Percentiles rank a stretch among this genome's conserved stretches.
phyloP scores from a whole-genome alignment of 64 coral and sea anemone species.

The Acropora yongei region DNA sequence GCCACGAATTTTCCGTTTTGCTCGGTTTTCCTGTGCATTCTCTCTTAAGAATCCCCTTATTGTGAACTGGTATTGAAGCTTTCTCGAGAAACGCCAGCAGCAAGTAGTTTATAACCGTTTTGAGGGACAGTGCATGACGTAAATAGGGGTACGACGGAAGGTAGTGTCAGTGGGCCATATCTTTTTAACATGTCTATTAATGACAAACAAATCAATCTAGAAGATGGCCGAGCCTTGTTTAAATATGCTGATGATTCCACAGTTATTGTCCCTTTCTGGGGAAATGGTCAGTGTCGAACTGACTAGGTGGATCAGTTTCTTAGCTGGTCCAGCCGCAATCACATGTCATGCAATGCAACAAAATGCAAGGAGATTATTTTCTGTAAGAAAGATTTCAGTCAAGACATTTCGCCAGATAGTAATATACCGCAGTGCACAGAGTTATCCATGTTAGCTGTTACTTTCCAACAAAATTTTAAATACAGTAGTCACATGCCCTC shows the following conservation, averaged over 20 bases:
- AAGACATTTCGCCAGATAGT: too few relatives aligned
- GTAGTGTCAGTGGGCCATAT: slow-evolving; percentile 5
- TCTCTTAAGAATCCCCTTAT: too few relatives aligned
- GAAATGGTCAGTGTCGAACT: slow-evolving; percentile 31
- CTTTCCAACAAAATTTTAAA: slow-evolving; percentile 20
- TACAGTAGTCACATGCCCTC: background rate
- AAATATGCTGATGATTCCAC: slow-evolving; percentile 5
- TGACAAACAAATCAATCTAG: slow-evolving; percentile 14
- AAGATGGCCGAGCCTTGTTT: slow-evolving; percentile 38
- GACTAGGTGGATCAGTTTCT: slow-evolving; percentile 48
- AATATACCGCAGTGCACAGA: too few relatives aligned
- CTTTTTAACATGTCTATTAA: slow-evolving; percentile 39
- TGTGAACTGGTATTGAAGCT: too few relatives aligned
- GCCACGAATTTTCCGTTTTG: too few relatives aligned
- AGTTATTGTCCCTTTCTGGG: slow-evolving; percentile 35
- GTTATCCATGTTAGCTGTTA: slow-evolving; percentile 10
- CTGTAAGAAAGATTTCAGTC: too few relatives aligned
- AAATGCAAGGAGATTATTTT: slow-evolving; percentile 21
- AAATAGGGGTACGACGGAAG: slow-evolving; percentile 3
- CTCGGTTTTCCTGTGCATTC: too few relatives aligned
- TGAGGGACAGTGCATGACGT: too few relatives aligned
- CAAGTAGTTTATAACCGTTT: too few relatives aligned
- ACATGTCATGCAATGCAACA: slow-evolving; percentile 14
- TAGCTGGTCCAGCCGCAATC: slow-evolving; percentile 2
- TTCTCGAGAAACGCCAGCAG: too few relatives aligned